Percentiles rank a stretch among this genome's conserved stretches.
These are phyloP conservation scores for Plecotus auritus DNA, from an alignment of 2,113 vertebrate species.

Conservation along the genomic window DNA sequence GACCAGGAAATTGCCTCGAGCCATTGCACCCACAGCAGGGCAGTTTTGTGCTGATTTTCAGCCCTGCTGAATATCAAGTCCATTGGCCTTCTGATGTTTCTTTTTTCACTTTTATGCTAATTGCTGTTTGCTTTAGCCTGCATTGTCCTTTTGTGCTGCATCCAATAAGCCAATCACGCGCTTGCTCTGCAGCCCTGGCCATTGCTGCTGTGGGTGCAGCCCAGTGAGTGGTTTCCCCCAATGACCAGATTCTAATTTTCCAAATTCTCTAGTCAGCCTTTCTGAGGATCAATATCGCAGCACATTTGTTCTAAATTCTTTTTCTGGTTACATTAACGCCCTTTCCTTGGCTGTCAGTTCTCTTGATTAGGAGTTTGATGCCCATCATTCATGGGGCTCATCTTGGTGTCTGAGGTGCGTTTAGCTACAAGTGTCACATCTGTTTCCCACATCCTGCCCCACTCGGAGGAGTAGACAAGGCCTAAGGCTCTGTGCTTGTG, in stretches of 20 bases:
- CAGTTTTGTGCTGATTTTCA: too few species aligned
- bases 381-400: not conserved
- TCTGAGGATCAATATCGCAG: not conserved
- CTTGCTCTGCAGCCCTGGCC: not conserved
- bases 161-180: not conserved
- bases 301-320: not conserved
- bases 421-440: not conserved
- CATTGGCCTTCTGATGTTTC: too few species aligned
- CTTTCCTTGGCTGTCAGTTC: not conserved
- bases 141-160: not conserved
- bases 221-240: too few species aligned
- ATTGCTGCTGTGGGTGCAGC: not conserved
- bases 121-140: too few species aligned
- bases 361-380: not conserved
- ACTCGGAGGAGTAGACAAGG: fast-evolving
- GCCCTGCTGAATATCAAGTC: too few species aligned
- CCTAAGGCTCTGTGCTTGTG: not conserved
- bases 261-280: not conserved
- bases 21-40: too few species aligned
- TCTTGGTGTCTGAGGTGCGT: not conserved
- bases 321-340: not conserved
- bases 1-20: too few species aligned
- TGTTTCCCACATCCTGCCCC: not conserved
- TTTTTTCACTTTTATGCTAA: too few species aligned
- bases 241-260: not conserved